These are phyloP conservation scores for Ophiothrix spiculata DNA, from an alignment of 35 echinoderm and acorn worm genomes.

Conservation along the genomic window DNA sequence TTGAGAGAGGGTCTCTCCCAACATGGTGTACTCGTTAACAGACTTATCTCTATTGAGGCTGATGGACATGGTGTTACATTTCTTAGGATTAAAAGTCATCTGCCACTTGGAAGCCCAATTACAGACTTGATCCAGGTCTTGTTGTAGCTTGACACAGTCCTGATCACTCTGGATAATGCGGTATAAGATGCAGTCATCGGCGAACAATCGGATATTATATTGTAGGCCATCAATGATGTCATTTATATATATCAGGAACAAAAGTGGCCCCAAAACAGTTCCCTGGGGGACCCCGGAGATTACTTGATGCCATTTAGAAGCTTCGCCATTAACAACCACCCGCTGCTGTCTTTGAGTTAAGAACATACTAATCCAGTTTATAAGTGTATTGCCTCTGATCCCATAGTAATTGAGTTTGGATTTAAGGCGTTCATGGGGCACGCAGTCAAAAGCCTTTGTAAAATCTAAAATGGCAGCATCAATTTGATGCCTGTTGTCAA, in stretches of 20 bases:
- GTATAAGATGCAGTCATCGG: constrained; percentile 43
- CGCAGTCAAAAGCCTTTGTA: constrained; percentile 47
- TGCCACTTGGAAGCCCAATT: constrained; percentile 25
- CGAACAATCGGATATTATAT: constrained; percentile 17
- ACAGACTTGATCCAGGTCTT: constrained; percentile 29
- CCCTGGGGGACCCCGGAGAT: constrained; percentile 48
- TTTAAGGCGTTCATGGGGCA: constrained; percentile 34
- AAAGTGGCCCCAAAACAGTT: constrained; percentile 35
- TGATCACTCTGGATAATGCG: background rate
- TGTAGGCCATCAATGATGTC: constrained; percentile 16
- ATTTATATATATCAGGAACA: constrained; percentile 42
- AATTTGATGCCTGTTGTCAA: background rate
- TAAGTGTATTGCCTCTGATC: background rate
- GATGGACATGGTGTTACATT: constrained; percentile 19
- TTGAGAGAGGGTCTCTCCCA: background rate
- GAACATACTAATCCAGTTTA: constrained; percentile 30
- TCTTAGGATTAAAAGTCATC: constrained; percentile 44
- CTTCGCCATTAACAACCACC: constrained; percentile 1
- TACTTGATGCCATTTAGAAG: constrained; percentile 9
- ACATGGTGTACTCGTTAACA: constrained; percentile 20
- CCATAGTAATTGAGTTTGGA: constrained; percentile 41
- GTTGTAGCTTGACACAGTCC: constrained; percentile 24
- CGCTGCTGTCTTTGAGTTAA: background rate
- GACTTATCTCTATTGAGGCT: constrained; percentile 20
- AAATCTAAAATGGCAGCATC: constrained; percentile 51